Evolutionary conservation across 2,113 vertebrate species (phyloP).

Genomic region (Mesoclemmys tuberculata): DNA sequence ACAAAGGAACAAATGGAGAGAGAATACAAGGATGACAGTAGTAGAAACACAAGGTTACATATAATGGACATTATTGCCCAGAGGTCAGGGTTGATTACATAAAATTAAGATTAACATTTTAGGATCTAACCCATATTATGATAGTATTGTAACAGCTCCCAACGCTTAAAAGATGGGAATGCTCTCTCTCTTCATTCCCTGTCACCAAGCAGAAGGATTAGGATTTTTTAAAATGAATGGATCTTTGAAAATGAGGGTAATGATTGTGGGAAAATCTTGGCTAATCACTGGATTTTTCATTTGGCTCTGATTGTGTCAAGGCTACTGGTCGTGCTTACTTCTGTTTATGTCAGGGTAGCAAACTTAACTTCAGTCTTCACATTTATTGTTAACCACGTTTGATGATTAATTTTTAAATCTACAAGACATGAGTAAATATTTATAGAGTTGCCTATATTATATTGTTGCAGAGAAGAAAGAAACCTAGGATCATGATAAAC

Average conservation of each 20-base stretch:
- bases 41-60: background rate
- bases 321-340: background rate
- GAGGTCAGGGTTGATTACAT: background rate
- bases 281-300: background rate
- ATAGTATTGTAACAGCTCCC: background rate
- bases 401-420: background rate
- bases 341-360: background rate
- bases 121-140: background rate
- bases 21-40: background rate
- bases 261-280: background rate
- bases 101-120: background rate
- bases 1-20: background rate
- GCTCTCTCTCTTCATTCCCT: background rate
- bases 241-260: background rate
- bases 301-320: background rate
- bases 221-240: background rate
- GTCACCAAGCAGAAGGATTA: background rate
- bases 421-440: background rate
- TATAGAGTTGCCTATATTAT: background rate
- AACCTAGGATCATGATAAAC: background rate
- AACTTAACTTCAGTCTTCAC: background rate
- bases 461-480: background rate
- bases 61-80: background rate
- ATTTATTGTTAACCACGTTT: background rate
- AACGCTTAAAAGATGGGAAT: background rate